Evolutionary conservation across 2,797 vertebrate genomes (phyloP).

Genomic region (Pseudomugil tenellus): DNA sequence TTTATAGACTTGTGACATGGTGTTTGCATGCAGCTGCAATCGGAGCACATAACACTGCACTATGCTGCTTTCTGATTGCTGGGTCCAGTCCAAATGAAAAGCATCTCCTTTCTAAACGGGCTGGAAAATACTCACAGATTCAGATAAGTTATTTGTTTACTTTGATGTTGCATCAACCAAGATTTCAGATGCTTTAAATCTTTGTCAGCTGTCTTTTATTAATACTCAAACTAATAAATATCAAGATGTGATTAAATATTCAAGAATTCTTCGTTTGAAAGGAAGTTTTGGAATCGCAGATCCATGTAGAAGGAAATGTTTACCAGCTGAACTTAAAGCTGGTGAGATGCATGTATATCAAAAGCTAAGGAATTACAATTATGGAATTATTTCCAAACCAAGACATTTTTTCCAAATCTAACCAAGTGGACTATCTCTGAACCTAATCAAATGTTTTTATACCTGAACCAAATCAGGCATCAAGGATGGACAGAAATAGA

Average conservation of each 20-base stretch:
- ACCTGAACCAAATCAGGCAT: not conserved
- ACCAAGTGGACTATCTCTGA: not conserved
- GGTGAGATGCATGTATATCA: not conserved
- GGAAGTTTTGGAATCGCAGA: not conserved
- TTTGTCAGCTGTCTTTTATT: constrained; percentile 45
- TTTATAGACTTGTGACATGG: constrained; percentile 70
- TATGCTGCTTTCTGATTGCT: constrained; percentile 8
- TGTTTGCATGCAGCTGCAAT: constrained; percentile 22
- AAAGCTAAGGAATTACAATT: too few relatives aligned
- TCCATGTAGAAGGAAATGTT: not conserved
- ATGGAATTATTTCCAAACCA: not conserved
- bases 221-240: constrained; percentile 37
- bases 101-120: not conserved
- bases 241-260: constrained; percentile 56
- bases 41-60: constrained; percentile 15
- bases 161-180: not conserved
- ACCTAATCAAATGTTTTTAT: not conserved
- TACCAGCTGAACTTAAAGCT: not conserved
- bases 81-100: constrained; percentile 22
- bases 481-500: not conserved
- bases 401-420: not conserved
- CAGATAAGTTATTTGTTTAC: not conserved
- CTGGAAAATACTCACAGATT: not conserved
- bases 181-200: not conserved
- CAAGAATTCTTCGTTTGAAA: not conserved